These are phyloP conservation scores for Ia io DNA, from an alignment of 2,113 vertebrate species.

Conservation along the genomic window DNA sequence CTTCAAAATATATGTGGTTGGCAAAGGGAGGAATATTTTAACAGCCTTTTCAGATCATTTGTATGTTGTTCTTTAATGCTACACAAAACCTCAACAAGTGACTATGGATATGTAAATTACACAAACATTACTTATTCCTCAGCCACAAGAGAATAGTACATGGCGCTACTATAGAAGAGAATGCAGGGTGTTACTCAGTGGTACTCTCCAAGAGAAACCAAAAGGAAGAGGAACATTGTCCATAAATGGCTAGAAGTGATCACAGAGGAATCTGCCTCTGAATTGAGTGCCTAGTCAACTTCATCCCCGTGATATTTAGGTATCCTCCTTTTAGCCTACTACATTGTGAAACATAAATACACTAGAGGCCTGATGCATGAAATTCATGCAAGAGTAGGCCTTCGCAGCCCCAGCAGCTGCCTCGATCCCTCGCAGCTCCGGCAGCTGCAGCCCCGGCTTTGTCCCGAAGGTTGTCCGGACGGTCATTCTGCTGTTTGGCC, in stretches of 20 bases:
- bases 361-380: no score
- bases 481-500: no score
- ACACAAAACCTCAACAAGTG: neutral
- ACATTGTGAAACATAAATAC: neutral
- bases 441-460: no score
- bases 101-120: neutral
- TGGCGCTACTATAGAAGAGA: neutral
- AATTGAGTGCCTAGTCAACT: neutral
- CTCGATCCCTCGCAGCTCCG: no score
- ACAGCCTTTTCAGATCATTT: neutral
- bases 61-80: neutral
- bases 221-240: neutral
- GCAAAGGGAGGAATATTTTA: neutral
- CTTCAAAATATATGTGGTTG: neutral
- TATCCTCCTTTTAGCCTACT: neutral
- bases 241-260: neutral
- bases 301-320: neutral
- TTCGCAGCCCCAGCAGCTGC: no score
- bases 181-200: neutral
- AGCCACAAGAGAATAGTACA: neutral
- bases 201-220: neutral
- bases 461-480: no score
- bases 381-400: no score
- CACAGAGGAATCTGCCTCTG: neutral
- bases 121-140: neutral